Evolutionary conservation across 2,797 vertebrate species (phyloP).

Genomic region (Hemibagrus guttatus): DNA sequence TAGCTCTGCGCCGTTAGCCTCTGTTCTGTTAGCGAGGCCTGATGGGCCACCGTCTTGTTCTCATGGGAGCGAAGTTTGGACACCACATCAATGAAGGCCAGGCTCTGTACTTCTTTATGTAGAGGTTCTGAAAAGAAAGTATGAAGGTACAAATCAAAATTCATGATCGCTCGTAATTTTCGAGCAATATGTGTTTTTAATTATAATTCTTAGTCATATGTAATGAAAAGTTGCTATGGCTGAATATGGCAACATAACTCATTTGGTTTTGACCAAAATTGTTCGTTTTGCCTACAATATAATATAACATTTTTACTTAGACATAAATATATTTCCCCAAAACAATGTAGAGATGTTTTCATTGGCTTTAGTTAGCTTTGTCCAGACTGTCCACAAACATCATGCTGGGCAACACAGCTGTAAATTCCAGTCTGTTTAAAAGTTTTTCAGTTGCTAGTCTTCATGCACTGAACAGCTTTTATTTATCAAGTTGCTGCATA

Average conservation of each 20-base stretch:
- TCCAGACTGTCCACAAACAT: neutral
- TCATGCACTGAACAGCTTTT: neutral
- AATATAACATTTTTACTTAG: neutral
- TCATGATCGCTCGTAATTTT: neutral
- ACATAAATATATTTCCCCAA: neutral
- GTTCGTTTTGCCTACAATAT: neutral
- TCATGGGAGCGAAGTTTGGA: conserved; percentile 94
- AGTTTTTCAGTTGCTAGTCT: neutral
- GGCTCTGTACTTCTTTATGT: conserved; percentile 90
- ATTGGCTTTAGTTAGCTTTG: neutral
- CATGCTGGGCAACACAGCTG: neutral
- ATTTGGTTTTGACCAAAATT: neutral
- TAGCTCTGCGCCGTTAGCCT: conserved; percentile 95
- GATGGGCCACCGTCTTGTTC: conserved; percentile 97
- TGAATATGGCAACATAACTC: neutral
- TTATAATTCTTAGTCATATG: no score
- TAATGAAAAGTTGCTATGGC: neutral
- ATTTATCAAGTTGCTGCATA: neutral
- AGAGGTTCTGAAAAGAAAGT: conserved; percentile 80
- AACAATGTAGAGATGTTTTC: neutral
- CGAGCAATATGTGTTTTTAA: neutral
- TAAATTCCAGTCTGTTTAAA: neutral
- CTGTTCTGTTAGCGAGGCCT: conserved; percentile 98
- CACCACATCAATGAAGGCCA: conserved; percentile 91
- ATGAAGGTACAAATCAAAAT: neutral